A percentile compares a stretch with the other conserved stretches of the same genome.
These are phyloP conservation scores for Aurelia sp. DNA, from an alignment of 30 jellyfish, hydroid and myxozoan genomes.

Conservation along the genomic window DNA sequence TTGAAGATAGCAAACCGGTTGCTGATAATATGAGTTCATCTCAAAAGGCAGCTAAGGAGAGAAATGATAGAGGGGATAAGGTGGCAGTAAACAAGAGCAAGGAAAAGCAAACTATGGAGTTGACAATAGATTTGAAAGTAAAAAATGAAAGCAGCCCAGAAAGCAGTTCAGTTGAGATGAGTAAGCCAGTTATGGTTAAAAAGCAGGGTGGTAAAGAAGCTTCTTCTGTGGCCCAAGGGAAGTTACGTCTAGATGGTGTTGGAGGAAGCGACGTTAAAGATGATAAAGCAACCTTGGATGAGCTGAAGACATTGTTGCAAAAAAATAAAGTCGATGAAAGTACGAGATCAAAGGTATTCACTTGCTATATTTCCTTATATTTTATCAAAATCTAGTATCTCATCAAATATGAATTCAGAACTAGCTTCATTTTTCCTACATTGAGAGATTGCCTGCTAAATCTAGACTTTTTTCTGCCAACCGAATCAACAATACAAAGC, in stretches of 20 bases:
- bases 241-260: slow-evolving; percentile 41
- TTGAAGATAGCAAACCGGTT: neutral
- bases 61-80: neutral
- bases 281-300: slow-evolving; percentile 5
- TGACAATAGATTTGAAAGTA: slow-evolving; percentile 44
- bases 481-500: no score
- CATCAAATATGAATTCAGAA: no score
- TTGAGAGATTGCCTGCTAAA: no score
- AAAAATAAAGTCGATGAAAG: neutral
- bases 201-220: neutral
- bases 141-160: slow-evolving; percentile 35
- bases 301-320: slow-evolving; percentile 31
- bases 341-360: slow-evolving; percentile 22
- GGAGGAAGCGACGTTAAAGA: slow-evolving; percentile 29
- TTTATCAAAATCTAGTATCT: no score
- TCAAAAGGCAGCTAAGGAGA: neutral
- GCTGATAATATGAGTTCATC: neutral
- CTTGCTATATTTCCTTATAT: neutral
- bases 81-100: neutral
- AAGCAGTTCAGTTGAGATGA: slow-evolving; percentile 3
- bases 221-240: neutral
- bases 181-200: neutral
- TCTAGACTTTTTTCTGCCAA: no score
- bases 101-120: slow-evolving; percentile 44
- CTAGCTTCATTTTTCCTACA: no score